Evolutionary conservation across 2,888 invertebrate genomes (phyloP).

Genomic region (Ramazzottius varieornatus): DNA sequence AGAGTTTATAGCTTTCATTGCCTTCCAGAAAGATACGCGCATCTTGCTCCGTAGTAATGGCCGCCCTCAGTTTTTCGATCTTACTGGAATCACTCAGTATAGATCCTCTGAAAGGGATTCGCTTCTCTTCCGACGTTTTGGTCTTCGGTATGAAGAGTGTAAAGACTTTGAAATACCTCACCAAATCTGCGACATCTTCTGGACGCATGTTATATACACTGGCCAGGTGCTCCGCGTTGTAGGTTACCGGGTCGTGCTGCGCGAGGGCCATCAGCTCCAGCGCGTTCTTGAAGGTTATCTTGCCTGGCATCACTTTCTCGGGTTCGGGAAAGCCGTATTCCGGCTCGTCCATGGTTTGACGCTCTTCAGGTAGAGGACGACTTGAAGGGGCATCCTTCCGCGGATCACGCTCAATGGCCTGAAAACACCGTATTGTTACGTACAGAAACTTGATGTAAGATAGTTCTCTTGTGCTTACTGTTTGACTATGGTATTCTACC

Average conservation of each 20-base stretch:
- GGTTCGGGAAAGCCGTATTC: conserved; percentile 45
- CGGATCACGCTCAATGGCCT: neutral
- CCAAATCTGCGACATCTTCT: neutral
- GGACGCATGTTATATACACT: conserved; percentile 34
- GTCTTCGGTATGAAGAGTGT: neutral
- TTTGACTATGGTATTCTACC: no score
- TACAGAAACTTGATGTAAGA: no score
- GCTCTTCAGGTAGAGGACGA: conserved; percentile 31
- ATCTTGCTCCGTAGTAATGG: no score
- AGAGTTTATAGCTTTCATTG: no score
- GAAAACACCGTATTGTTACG: no score
- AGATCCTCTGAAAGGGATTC: no score
- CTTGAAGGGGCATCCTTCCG: neutral
- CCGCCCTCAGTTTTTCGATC: no score
- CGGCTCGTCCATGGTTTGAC: conserved; percentile 28
- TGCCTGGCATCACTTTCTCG: conserved; percentile 32
- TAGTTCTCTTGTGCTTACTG: no score
- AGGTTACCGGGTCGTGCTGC: conserved; percentile 32
- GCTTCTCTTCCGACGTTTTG: neutral
- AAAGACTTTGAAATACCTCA: neutral
- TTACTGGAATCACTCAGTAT: no score
- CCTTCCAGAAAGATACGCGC: no score
- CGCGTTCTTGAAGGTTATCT: conserved; percentile 35
- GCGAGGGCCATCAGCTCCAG: conserved; percentile 39
- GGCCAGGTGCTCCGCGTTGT: conserved; percentile 35